These are phyloP conservation scores for Ostrea edulis DNA, from an alignment of 1,140 invertebrate genomes.

Conservation along the genomic window DNA sequence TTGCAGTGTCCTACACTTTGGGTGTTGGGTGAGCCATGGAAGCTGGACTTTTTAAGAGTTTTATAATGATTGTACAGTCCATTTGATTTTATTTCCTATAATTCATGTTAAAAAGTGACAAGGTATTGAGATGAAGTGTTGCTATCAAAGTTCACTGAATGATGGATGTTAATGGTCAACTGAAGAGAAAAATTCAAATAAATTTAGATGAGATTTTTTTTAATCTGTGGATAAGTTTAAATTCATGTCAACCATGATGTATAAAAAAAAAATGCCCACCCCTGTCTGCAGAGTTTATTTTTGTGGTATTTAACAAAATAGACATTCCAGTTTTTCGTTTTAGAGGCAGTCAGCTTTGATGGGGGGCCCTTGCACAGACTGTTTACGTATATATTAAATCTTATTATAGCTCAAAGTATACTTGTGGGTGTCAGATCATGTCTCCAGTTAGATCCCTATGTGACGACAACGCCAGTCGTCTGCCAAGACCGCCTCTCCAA, in stretches of 20 bases:
- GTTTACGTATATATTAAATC: slow-evolving; percentile 33
- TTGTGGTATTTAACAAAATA: not conserved
- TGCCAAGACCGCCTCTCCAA: not conserved
- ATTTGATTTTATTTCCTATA: not conserved
- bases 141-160: not conserved
- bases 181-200: not conserved
- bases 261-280: not conserved
- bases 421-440: slow-evolving; percentile 7
- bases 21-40: not conserved
- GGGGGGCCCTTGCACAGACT: not conserved
- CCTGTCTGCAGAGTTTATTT: not conserved
- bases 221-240: slow-evolving; percentile 4
- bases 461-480: not conserved
- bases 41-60: not conserved
- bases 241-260: not conserved
- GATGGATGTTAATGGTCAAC: not conserved
- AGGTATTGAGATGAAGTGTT: not conserved
- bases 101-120: not conserved
- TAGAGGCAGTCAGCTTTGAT: not conserved
- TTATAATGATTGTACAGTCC: not conserved
- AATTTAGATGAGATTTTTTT: not conserved
- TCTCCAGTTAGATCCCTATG: slow-evolving; percentile 12
- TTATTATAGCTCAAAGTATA: not conserved
- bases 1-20: too few relatives aligned
- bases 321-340: slow-evolving; percentile 1